These are phyloP conservation scores for Pentamera pediparva DNA, from an alignment of 53 echinoderm and acorn worm genomes.

Conservation along the genomic window DNA sequence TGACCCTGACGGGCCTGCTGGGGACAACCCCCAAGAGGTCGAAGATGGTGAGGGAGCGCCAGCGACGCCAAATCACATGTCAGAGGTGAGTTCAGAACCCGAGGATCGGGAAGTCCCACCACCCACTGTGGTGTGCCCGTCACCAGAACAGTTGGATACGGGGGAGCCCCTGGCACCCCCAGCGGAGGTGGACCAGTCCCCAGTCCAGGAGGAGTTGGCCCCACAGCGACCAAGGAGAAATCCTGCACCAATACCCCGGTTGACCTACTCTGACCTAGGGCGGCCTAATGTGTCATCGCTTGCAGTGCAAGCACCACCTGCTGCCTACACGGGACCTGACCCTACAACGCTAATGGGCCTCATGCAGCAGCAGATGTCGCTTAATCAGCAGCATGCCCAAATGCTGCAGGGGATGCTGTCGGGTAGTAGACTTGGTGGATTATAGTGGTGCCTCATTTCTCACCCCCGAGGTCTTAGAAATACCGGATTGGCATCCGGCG, in stretches of 20 bases:
- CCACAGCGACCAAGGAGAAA: neutral
- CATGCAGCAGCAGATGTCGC: slow-evolving; percentile 9
- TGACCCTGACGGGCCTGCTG: neutral
- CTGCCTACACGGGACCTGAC: neutral
- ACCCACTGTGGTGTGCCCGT: neutral
- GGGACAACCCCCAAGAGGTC: neutral
- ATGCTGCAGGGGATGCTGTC: slow-evolving; percentile 4
- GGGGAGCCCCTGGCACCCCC: too few relatives aligned
- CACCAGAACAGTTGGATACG: neutral
- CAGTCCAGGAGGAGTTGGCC: neutral
- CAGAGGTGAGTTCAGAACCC: neutral
- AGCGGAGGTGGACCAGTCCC: neutral
- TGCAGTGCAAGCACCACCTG: neutral
- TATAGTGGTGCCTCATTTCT: too few relatives aligned
- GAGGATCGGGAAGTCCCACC: neutral
- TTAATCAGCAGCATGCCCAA: slow-evolving; percentile 9
- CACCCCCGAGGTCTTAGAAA: too few relatives aligned
- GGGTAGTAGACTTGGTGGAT: too few relatives aligned
- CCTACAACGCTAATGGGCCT: neutral
- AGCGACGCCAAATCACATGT: neutral
- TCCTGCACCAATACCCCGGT: neutral
- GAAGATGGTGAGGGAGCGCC: neutral
- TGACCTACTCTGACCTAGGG: neutral
- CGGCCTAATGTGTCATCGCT: neutral
- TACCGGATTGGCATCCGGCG: too few relatives aligned